phyloP scores from a whole-genome alignment of 2,888 invertebrate genomes.

The Ochropleura plecta region DNA sequence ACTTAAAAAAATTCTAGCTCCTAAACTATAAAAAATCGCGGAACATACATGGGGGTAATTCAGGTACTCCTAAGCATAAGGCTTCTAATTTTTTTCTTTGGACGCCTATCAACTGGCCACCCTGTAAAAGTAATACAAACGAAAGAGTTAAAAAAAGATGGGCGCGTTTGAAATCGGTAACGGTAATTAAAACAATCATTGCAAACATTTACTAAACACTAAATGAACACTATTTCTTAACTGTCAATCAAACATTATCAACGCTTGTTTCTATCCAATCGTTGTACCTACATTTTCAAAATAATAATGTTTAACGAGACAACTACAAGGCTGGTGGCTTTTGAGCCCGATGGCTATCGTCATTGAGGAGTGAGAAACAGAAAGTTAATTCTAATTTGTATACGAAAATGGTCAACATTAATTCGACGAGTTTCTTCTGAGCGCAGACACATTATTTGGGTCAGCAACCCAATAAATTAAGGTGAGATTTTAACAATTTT shows the following conservation, averaged over 20 bases:
- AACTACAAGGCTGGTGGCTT: neutral
- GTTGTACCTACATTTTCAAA: constrained; percentile 21
- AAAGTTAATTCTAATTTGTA: neutral
- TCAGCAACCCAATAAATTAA: neutral
- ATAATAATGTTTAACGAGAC: constrained; percentile 9
- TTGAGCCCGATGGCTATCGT: neutral
- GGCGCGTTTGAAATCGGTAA: neutral
- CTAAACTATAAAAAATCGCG: too few relatives aligned
- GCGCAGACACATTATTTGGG: neutral
- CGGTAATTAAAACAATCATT: constrained; percentile 22
- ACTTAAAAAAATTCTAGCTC: too few relatives aligned
- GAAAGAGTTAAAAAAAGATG: neutral
- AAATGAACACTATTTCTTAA: constrained; percentile 28
- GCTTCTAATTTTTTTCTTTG: too few relatives aligned
- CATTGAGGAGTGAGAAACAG: neutral
- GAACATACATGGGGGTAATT: too few relatives aligned
- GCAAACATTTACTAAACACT: constrained; percentile 11
- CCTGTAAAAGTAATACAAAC: neutral
- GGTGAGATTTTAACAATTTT: too few relatives aligned
- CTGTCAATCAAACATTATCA: constrained; percentile 36
- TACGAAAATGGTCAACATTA: neutral
- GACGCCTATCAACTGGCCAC: too few relatives aligned
- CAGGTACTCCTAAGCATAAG: too few relatives aligned
- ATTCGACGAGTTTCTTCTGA: neutral
- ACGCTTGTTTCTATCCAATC: constrained; percentile 16